Evolutionary conservation across 2,113 vertebrate species (phyloP), one percentile per base, ranked within the genome.

Genomic region (Rhodinocichla rosea): DNA sequence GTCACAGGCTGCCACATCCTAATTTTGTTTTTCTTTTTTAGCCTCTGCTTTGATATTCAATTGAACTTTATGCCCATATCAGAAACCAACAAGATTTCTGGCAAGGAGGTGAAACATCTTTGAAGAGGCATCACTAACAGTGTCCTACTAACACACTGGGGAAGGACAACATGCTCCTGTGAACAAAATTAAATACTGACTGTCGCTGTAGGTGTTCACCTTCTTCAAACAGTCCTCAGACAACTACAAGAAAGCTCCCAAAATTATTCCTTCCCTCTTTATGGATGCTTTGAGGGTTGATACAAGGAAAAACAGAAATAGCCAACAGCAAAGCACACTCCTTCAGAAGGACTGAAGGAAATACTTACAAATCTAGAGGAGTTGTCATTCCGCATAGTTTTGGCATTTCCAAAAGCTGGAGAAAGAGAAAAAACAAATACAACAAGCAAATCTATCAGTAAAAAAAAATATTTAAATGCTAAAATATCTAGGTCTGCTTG

Each of bases 331-430:
- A 20, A 68, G 42, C 59, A 59, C 0, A 0, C 12, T 62, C 28
- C 40, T 44, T 0, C 0, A 33, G 45, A 69, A 45, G 15, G 28
- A 45, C 2, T 45, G 33, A 71, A 78, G 76, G 49, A 83, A 78
- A 97, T 98, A 99, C 99, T 99, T 97, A 99, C 99, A 96, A 99
- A 99, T 99, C 99, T 98, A 78, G 99, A 99, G 5, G 99, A 99
- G 97, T 99, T 99, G 98, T 99, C 99, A 83, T 99, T 99, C 96
- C 99, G 98, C 86, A 99, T 98, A 30, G 99, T 99, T 98, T 99
- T 99, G 92, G 99, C 99, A 96, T 99, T 99, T 97, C 99, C 99
- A 98, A 99, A 99, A 84, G 99, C 99, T 99, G 93, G 67, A 45
- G 97, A 93, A 95, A 95, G 81, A 97, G 63, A 95, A 96, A 96